Evolutionary conservation across 2,888 invertebrate genomes (phyloP), one percentile per base, ranked within the genome.

Genomic region (Drosophila koepferae): DNA sequence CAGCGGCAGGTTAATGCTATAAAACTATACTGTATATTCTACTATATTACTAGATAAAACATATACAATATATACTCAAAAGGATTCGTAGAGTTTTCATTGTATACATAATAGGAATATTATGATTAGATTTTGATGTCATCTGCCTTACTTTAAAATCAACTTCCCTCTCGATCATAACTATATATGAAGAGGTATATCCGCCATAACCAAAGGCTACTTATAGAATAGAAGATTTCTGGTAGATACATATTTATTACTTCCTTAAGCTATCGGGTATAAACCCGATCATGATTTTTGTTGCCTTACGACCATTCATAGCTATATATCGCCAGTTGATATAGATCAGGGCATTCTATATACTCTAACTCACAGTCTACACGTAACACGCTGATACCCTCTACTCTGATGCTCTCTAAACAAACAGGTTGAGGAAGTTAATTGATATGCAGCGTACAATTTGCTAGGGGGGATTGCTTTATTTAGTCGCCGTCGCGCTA

Each of bases 351-450:
- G 14, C 2, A 2, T 2, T 9, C n/a, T 36, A 36, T 20, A 36
- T 9, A 5, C 8, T 16, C 53, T 1, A 20, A 20, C 8, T 38
- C 16, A 9, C 9, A 16, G 34, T 23, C 10, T 23, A 36, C 34
- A 14, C 36, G 20, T 14, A 20, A 23, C 16, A 9, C 23, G 18
- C 14, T 16, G 53, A 54, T 54, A 16, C 38, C 20, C 53, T 54
- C 16, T 54, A 14, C 53, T 34, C 14, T 16, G 53, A 54, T 38
- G 10, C 38, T 20, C 53, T 54, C 16, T 54, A 20, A 4, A 23
- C n/a, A 55, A 59, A n/a, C 71, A 46, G 40, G 58, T 79, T 66
- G 61, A 89, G 90, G 90, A 90, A 90, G 87, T 90, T 74, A 70
- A 86, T 86, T 86, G 66, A 69, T 65, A 86, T 86, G 74, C 90